phyloP scores from a whole-genome alignment of 1,140 invertebrate genomes.

The Agraylea sexmaculata region DNA sequence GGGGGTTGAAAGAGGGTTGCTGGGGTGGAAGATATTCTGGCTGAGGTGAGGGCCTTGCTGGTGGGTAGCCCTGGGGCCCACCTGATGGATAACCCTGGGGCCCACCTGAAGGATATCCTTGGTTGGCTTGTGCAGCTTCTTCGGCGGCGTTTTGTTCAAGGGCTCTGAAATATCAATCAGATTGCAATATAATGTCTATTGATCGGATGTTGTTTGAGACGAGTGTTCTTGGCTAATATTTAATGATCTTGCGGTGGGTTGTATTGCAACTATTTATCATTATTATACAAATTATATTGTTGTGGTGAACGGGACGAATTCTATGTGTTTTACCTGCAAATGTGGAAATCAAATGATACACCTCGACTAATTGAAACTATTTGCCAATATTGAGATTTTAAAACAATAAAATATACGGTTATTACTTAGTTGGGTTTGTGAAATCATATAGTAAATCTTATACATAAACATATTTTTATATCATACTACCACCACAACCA shows the following conservation, averaged over 20 bases:
- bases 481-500: no score
- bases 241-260: background rate
- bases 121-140: constrained; percentile 28
- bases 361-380: no score
- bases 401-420: no score
- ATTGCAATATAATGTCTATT: background rate
- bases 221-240: no score
- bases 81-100: constrained; percentile 16
- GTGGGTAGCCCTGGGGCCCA: constrained; percentile 12
- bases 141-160: constrained; percentile 32
- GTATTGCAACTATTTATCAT: constrained; percentile 5
- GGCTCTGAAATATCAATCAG: constrained; percentile 25
- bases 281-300: constrained; percentile 6
- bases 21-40: constrained; percentile 22
- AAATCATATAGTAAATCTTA: no score
- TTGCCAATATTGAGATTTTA: no score
- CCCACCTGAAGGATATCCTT: constrained; percentile 16
- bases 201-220: no score
- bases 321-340: no score
- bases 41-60: constrained; percentile 14
- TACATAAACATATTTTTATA: no score
- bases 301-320: constrained; percentile 7
- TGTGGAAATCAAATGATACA: no score
- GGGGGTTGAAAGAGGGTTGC: constrained; percentile 20
- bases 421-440: no score